Conservation (phyloP, 2,113 vertebrate species). For the Verasper variegatus region DNA sequence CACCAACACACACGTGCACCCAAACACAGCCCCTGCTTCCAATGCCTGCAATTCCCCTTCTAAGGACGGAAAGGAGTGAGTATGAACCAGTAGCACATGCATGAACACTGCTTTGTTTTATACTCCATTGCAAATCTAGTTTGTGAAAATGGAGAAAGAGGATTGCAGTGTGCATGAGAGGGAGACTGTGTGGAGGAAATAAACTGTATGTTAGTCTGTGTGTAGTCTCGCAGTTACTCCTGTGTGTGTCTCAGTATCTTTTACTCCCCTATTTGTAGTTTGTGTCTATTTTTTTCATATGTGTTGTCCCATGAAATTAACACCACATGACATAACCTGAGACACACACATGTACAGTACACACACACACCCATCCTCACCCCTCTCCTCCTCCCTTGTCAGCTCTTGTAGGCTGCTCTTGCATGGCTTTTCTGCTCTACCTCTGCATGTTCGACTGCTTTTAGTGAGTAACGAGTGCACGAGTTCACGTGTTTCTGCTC, state of each 20-base stretch:
- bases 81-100: slow-evolving; percentile 77
- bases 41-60: slow-evolving; percentile 94
- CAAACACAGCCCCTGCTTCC: slow-evolving; percentile 75
- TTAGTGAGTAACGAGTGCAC: slow-evolving; percentile 42
- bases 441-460: slow-evolving; percentile 64
- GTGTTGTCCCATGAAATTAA: slow-evolving; percentile 53
- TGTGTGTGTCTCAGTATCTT: slow-evolving; percentile 75
- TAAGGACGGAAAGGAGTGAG: slow-evolving; percentile 99
- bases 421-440: slow-evolving; percentile 62
- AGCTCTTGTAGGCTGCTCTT: slow-evolving; percentile 55
- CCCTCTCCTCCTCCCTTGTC: slow-evolving; percentile 30
- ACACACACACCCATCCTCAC: slow-evolving; percentile 58
- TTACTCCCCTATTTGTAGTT: slow-evolving; percentile 27
- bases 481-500: slow-evolving; percentile 24
- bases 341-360: slow-evolving; percentile 70
- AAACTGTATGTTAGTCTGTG: slow-evolving; percentile 35
- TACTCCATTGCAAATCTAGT: slow-evolving; percentile 23
- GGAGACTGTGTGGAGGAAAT: slow-evolving; percentile 25
- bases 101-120: slow-evolving; percentile 47
- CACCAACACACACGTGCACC: slow-evolving; percentile 83
- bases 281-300: slow-evolving; percentile 41
- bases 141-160: slow-evolving; percentile 35
- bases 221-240: slow-evolving; percentile 21
- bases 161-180: slow-evolving; percentile 51
- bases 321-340: slow-evolving; percentile 67